Percentiles rank a stretch among this genome's conserved stretches.
phyloP scores from a whole-genome alignment of 2,797 vertebrate genomes.

The Chiloscyllium punctatum region DNA sequence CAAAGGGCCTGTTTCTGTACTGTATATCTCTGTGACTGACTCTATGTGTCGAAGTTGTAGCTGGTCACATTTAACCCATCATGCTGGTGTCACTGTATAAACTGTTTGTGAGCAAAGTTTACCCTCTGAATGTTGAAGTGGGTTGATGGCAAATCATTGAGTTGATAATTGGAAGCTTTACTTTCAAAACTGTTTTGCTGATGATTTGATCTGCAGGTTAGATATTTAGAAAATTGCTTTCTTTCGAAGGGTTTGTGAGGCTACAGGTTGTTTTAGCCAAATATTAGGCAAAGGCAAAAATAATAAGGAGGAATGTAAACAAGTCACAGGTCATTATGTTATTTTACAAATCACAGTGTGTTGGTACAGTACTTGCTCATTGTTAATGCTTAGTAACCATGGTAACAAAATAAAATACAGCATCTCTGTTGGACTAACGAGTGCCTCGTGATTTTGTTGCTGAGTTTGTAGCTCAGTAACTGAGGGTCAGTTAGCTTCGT shows the following conservation, averaged over 20 bases:
- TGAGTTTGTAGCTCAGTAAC: too few species aligned
- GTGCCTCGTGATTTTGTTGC: too few species aligned
- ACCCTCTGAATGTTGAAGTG: neutral
- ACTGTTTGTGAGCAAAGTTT: neutral
- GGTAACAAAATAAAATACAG: neutral
- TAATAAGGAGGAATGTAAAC: neutral
- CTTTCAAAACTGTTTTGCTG: too few species aligned
- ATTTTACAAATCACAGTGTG: neutral
- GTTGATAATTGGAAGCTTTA: neutral
- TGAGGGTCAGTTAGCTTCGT: too few species aligned
- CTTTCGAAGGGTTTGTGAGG: neutral
- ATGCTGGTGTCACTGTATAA: neutral
- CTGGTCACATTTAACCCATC: neutral
- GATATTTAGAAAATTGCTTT: neutral
- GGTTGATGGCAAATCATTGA: neutral
- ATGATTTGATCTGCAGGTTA: neutral
- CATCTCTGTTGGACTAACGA: neutral
- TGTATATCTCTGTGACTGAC: too few species aligned
- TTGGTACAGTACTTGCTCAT: neutral
- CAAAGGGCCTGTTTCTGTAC: too few species aligned
- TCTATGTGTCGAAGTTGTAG: too few species aligned
- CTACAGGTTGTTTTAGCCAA: neutral
- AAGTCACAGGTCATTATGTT: neutral
- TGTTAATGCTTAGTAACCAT: neutral
- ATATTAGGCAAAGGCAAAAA: too few species aligned